Conservation (phyloP, 2,797 vertebrate species). For the Phataginus tricuspis region DNA sequence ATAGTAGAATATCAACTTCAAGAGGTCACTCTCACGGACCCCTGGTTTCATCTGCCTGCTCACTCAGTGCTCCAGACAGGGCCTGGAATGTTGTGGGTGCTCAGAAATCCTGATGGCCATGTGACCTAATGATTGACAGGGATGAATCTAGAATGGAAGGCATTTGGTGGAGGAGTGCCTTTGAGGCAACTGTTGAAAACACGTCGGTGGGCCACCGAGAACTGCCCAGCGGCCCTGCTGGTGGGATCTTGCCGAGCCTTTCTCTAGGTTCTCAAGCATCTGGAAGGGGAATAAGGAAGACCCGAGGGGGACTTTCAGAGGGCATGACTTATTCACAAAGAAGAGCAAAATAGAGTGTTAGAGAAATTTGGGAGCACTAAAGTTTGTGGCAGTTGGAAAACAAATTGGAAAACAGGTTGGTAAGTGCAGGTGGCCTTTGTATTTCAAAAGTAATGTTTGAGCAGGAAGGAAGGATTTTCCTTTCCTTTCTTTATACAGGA, state of each 20-base stretch:
- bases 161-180: fast-evolving
- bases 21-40: fast-evolving
- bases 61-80: fast-evolving
- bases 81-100: neutral
- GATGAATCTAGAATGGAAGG: neutral
- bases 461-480: neutral
- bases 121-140: neutral
- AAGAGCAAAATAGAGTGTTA: neutral
- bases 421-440: neutral
- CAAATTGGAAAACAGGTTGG: neutral
- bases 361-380: neutral
- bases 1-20: fast-evolving
- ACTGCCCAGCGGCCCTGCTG: neutral
- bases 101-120: neutral
- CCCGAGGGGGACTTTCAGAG: neutral
- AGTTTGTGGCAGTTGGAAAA: neutral
- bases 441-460: neutral
- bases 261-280: neutral
- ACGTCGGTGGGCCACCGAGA: fast-evolving
- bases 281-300: neutral
- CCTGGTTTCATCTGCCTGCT: neutral
- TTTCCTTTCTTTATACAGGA: neutral
- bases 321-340: neutral
- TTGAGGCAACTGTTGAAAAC: neutral
- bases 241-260: neutral